Conservation (phyloP, 2,797 vertebrate genomes). For the Ambastaia sidthimunki region DNA sequence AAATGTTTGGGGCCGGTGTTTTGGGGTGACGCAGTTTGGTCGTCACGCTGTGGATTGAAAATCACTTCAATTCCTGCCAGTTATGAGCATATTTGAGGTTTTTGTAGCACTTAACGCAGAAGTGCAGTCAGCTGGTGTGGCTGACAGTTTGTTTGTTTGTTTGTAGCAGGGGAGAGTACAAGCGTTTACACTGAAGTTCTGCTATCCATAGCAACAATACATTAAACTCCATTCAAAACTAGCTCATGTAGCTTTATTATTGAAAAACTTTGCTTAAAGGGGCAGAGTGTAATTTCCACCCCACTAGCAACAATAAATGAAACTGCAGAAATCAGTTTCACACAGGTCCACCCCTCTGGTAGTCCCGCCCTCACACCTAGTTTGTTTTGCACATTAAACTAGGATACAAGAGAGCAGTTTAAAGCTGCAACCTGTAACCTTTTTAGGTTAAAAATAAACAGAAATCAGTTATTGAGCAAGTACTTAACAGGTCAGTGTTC, state of each 20-base stretch:
- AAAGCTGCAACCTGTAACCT: no score
- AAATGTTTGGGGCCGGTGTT: slow-evolving; percentile 40
- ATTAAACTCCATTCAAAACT: background rate
- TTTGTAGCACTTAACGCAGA: background rate
- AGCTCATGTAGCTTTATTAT: no score
- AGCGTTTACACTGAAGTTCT: background rate
- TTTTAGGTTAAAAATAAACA: no score
- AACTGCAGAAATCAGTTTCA: background rate
- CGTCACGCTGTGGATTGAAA: background rate
- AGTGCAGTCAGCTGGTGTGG: background rate
- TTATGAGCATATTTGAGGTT: slow-evolving; percentile 19
- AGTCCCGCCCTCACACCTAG: no score
- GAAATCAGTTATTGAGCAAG: no score
- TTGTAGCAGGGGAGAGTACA: background rate
- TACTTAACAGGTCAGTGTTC: no score
- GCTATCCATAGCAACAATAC: background rate
- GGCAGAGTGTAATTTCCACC: no score
- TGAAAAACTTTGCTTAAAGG: no score
- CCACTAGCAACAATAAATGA: background rate
- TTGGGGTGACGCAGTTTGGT: slow-evolving; percentile 23
- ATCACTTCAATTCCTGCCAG: background rate
- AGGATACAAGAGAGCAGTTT: background rate
- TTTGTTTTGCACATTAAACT: background rate
- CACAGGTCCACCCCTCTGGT: no score
- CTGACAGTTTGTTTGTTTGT: slow-evolving; percentile 17